These are phyloP conservation scores for Solen grandis DNA, from an alignment of 1,140 invertebrate species.

Conservation along the genomic window DNA sequence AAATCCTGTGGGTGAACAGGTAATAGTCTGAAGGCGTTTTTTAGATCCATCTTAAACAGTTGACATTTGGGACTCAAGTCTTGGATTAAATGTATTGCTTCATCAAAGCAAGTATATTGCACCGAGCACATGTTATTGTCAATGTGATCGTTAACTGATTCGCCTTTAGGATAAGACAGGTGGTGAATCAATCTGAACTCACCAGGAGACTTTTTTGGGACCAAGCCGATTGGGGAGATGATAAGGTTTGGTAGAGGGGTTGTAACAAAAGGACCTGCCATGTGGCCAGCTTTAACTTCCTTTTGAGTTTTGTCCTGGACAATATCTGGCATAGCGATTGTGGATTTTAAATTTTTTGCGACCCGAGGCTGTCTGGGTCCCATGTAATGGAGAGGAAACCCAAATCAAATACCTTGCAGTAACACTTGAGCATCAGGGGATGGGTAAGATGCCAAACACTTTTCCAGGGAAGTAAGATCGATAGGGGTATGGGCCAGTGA, in stretches of 20 bases:
- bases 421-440: not conserved
- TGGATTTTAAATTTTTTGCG: not conserved
- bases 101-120: no score
- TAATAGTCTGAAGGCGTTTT: no score
- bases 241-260: slow-evolving; percentile 15
- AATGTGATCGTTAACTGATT: slow-evolving; percentile 24
- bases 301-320: slow-evolving; percentile 15
- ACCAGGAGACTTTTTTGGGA: no score
- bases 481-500: slow-evolving; percentile 12
- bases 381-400: slow-evolving; percentile 25
- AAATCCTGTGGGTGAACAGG: no score
- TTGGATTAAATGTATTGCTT: slow-evolving; percentile 16
- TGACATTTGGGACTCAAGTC: slow-evolving; percentile 3
- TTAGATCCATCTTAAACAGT: no score
- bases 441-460: not conserved
- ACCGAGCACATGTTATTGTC: slow-evolving; percentile 12
- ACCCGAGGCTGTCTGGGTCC: not conserved
- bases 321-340: not conserved
- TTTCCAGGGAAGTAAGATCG: not conserved
- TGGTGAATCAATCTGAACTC: no score
- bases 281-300: slow-evolving; percentile 5
- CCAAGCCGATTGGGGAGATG: slow-evolving; percentile 26
- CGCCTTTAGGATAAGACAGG: no score
- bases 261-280: slow-evolving; percentile 19
- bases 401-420: slow-evolving; percentile 22